Percentiles rank a stretch among this genome's conserved stretches.
Conservation (phyloP, 37 sponge, comb jelly and placozoan genomes). For the Amphimedon queenslandica region DNA sequence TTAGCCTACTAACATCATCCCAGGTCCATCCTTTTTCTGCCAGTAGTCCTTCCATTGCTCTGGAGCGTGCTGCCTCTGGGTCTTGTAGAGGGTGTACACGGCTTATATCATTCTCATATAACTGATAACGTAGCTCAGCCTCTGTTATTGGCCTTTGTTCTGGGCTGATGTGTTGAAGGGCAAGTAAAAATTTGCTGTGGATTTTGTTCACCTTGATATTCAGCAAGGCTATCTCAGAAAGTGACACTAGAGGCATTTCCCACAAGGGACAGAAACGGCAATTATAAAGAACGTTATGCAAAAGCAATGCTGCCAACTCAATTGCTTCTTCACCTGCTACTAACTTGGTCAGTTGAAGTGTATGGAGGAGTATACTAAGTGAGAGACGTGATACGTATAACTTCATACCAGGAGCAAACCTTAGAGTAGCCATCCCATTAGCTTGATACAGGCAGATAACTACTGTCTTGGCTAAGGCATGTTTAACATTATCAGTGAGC, state of each 20-base stretch:
- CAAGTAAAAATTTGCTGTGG: constrained; percentile 35
- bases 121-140: constrained; percentile 54
- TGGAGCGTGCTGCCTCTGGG: not conserved
- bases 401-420: constrained; percentile 68
- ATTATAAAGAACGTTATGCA: constrained; percentile 12
- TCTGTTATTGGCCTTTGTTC: constrained; percentile 4
- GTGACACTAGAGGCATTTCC: constrained; percentile 43
- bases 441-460: constrained; percentile 1
- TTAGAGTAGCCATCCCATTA: constrained; percentile 9
- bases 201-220: constrained; percentile 26
- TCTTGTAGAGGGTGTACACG: constrained; percentile 15
- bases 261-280: constrained; percentile 60
- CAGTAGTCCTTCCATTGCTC: constrained; percentile 41
- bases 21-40: constrained; percentile 42
- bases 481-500: no score
- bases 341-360: not conserved
- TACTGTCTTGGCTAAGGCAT: constrained; percentile 24
- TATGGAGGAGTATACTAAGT: constrained; percentile 8
- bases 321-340: constrained; percentile 19
- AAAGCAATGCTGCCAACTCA: not conserved
- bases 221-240: constrained; percentile 55
- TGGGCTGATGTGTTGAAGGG: not conserved
- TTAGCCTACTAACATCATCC: constrained; percentile 31
- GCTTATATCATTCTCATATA: constrained; percentile 66
- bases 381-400: constrained; percentile 23